These are phyloP conservation scores for Idaea aversata DNA, from an alignment of 2,888 invertebrate species.

Conservation along the genomic window DNA sequence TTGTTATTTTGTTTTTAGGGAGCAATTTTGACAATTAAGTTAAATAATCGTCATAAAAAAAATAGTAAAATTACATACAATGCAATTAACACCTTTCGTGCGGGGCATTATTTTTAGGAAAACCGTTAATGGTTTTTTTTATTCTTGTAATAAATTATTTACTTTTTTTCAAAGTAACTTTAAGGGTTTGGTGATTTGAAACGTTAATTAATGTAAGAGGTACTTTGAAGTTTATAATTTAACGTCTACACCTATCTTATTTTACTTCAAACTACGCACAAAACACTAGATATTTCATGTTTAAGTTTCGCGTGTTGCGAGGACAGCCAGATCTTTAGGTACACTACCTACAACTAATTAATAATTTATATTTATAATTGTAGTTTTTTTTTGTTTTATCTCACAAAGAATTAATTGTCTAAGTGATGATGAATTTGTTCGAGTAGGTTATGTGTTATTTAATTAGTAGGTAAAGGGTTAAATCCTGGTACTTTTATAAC, in stretches of 20 bases:
- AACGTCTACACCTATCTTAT: neutral
- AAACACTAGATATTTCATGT: neutral
- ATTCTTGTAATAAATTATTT: no score
- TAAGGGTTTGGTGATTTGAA: no score
- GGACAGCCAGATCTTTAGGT: neutral
- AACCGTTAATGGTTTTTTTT: no score
- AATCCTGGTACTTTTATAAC: neutral
- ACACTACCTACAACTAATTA: neutral
- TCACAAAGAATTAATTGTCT: neutral
- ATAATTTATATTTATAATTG: neutral
- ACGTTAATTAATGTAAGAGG: no score
- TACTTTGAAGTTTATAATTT: neutral
- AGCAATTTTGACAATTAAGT: conserved; percentile 23
- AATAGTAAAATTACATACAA: conserved; percentile 5
- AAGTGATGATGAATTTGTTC: neutral
- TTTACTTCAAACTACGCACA: neutral
- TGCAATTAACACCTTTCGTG: neutral
- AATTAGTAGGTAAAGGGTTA: neutral
- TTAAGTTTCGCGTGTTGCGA: neutral
- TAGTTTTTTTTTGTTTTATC: neutral
- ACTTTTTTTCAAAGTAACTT: no score
- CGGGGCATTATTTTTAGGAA: no score
- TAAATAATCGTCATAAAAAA: conserved; percentile 26
- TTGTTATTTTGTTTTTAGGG: neutral
- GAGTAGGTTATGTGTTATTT: neutral